These are phyloP conservation scores for Hypena proboscidalis DNA, from an alignment of 2,888 invertebrate genomes.

Conservation along the genomic window DNA sequence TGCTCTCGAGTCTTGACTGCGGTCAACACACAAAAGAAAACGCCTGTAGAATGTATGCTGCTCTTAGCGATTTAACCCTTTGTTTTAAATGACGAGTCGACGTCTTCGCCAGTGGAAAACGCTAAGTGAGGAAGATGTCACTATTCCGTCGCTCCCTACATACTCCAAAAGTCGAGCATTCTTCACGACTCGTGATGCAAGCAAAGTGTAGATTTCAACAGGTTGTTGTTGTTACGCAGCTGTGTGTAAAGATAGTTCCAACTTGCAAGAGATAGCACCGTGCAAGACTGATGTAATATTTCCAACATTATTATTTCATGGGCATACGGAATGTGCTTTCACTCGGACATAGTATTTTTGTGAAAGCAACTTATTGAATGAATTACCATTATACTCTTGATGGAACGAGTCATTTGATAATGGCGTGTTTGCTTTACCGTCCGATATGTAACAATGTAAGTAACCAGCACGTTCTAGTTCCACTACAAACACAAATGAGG, in stretches of 20 bases:
- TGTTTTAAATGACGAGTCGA: slow-evolving; percentile 77
- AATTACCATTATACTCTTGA: slow-evolving; percentile 22
- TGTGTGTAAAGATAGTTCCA: slow-evolving; percentile 36
- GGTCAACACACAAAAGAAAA: slow-evolving; percentile 70
- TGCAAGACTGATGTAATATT: slow-evolving; percentile 30
- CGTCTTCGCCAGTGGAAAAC: slow-evolving; percentile 61
- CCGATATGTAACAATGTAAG: slow-evolving; percentile 48
- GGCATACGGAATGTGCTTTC: slow-evolving; percentile 14
- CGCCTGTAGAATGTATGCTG: slow-evolving; percentile 56
- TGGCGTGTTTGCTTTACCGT: slow-evolving; percentile 43
- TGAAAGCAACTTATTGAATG: slow-evolving; percentile 12
- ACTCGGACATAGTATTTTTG: slow-evolving; percentile 11
- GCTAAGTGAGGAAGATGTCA: slow-evolving; percentile 73
- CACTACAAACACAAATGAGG: slow-evolving; percentile 58
- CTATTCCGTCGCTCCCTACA: slow-evolving; percentile 65
- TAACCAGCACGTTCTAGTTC: slow-evolving; percentile 48
- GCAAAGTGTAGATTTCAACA: slow-evolving; percentile 70
- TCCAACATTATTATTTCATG: slow-evolving; percentile 34
- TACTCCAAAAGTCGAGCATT: slow-evolving; percentile 69
- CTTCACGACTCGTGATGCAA: slow-evolving; percentile 62
- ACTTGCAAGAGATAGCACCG: slow-evolving; percentile 33
- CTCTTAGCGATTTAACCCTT: slow-evolving; percentile 74
- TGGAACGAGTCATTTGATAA: slow-evolving; percentile 47
- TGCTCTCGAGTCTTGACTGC: slow-evolving; percentile 59
- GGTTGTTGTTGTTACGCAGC: slow-evolving; percentile 67